Evolutionary conservation across 2,113 vertebrate genomes (phyloP), one percentile per base, ranked within the genome.

Genomic region (Motacilla tschutschensis): DNA sequence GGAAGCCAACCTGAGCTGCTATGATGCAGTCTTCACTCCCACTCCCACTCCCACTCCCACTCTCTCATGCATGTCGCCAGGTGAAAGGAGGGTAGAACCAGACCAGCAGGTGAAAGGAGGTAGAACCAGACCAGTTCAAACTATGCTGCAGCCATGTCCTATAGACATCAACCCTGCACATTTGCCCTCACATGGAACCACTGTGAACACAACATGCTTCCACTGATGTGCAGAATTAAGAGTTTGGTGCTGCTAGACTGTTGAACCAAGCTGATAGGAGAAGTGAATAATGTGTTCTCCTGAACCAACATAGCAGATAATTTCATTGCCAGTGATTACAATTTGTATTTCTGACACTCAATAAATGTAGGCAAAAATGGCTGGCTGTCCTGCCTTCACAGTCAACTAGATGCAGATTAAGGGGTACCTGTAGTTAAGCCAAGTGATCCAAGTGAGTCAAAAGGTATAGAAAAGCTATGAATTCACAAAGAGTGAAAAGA

Each of bases 71-170:
- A 19, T 5, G 5, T 31, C 5, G 8, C 25, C 41, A 44, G 46
- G 17, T 48, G 63, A 60, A 55, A 59, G 26, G 11, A 69, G 3
- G 4, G 33, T 8, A 5, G 40, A 63, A 67, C 7, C 22, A 55
- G 13, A 63, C 20, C 24, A 67, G 9, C 0, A 44, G 46, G 17
- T 48, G 63, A 60, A 55, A 59, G 26, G 11, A 69, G 3, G 4
- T 8, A 5, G 40, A 63, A 67, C 7, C 22, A 55, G 4, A 38
- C 28, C 40, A 72, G 54, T 33, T 64, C 35, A 35, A 6, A 3
- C 24, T 47, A 2, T 12, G 12, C 4, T 24, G 16, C 5, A 85
- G 28, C 12, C 0, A 0, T 9, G 16, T 21, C 26, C 22, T 77
- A 33, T 24, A 59, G 26, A 22, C 2, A 3, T 22, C 38, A 62